These are phyloP conservation scores for Prenolepis imparis DNA, from an alignment of 2,888 invertebrate genomes.

Conservation along the genomic window DNA sequence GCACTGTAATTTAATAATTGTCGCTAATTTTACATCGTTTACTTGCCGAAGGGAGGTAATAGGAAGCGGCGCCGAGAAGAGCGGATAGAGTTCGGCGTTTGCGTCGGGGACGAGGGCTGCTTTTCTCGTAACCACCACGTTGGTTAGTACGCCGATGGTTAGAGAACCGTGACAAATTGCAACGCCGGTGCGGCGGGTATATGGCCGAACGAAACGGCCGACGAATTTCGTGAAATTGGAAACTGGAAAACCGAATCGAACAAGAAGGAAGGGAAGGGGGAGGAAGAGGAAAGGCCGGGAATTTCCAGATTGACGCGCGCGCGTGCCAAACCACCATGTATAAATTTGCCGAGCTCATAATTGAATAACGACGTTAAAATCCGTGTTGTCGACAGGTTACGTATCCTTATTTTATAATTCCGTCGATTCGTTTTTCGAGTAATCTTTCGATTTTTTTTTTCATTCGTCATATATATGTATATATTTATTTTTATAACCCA, in stretches of 20 bases:
- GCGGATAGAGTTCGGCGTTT: conserved; percentile 32
- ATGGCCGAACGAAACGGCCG: conserved; percentile 35
- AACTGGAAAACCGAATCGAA: conserved; percentile 44
- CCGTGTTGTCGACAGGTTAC: neutral
- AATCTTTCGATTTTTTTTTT: conserved; percentile 13
- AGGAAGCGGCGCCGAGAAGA: neutral
- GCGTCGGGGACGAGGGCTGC: conserved; percentile 23
- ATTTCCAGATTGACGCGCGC: conserved; percentile 60
- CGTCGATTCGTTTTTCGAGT: conserved; percentile 13
- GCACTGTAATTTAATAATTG: conserved; percentile 73
- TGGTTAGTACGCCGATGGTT: conserved; percentile 71
- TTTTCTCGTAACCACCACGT: conserved; percentile 57
- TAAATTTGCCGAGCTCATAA: conserved; percentile 47
- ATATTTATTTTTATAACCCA: neutral
- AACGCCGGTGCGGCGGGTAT: conserved; percentile 17
- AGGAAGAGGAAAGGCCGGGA: neutral
- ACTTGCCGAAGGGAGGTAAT: conserved; percentile 58
- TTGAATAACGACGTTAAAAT: conserved; percentile 50
- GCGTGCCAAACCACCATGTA: conserved; percentile 40
- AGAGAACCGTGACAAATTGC: conserved; percentile 69
- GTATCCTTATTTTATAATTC: conserved; percentile 16
- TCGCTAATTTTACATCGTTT: conserved; percentile 70
- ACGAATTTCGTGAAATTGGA: conserved; percentile 63
- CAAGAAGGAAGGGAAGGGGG: neutral
- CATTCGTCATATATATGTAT: too few relatives aligned